Evolutionary conservation across 2,888 invertebrate genomes (phyloP).

Genomic region (Drosophila neonasuta): DNA sequence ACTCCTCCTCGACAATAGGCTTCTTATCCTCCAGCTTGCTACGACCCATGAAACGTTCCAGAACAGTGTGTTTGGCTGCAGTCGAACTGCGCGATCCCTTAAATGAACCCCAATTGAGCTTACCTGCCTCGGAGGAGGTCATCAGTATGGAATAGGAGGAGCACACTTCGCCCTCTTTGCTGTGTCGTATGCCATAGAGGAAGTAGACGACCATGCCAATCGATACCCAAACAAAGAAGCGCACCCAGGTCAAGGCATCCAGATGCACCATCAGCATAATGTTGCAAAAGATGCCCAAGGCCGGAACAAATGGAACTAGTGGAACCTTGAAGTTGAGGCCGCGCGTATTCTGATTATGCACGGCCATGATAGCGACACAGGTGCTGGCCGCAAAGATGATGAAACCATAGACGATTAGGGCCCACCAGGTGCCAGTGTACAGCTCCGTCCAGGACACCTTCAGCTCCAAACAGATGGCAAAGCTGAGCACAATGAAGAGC

Average conservation of each 20-base stretch:
- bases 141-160: conserved; percentile 86
- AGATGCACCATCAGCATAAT: conserved; percentile 92
- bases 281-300: conserved; percentile 90
- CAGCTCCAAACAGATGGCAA: conserved; percentile 87
- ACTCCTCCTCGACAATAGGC: conserved; percentile 77
- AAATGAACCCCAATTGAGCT: conserved; percentile 85
- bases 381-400: conserved; percentile 85
- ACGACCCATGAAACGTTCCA: conserved; percentile 79
- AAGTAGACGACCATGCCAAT: conserved; percentile 92
- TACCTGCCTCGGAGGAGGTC: conserved; percentile 86
- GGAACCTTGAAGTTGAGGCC: conserved; percentile 91
- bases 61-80: conserved; percentile 68
- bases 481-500: conserved; percentile 86
- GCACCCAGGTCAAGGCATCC: conserved; percentile 90
- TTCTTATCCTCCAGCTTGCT: conserved; percentile 77
- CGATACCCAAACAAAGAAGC: conserved; percentile 93
- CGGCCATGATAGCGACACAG: conserved; percentile 89
- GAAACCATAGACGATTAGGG: conserved; percentile 85
- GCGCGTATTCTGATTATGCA: conserved; percentile 88
- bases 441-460: conserved; percentile 85
- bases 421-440: conserved; percentile 86
- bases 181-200: conserved; percentile 92
- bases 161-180: conserved; percentile 87
- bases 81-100: conserved; percentile 79
- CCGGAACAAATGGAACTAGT: conserved; percentile 90